Evolutionary conservation across 2,113 vertebrate species (phyloP), one percentile per base, ranked within the genome.

Genomic region (Perognathus longimembris): DNA sequence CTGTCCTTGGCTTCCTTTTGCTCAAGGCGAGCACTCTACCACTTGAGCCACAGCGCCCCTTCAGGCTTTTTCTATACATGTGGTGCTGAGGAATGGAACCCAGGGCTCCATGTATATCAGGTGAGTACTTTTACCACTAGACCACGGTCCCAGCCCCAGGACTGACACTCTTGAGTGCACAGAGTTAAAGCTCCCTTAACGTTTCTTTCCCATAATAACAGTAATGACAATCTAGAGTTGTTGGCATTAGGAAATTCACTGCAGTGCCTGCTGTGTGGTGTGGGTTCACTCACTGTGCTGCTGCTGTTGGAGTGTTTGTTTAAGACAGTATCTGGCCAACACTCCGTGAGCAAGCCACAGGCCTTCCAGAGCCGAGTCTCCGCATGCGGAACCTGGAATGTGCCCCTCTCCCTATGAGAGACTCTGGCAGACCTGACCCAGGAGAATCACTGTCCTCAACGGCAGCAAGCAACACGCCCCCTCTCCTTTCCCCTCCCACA

Each of bases 331-430:
- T 78, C 73, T 64, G 71, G 64, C 9, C 3, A 0, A 14, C 28
- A 10, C 42, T 21, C 30, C 0, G 1, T 1, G 36, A 70, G 15
- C 30, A n/a, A 24, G 38, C 64, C 6, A 0, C 1, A 24, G 24
- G 24, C 30, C 5, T 50, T 59, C 22, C 0, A 28, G 21, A 67
- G 59, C 70, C 9, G 0, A 1, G 8, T 12, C 32, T 59, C 28
- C 8, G 76, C 2, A 5, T 0, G 26, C 6, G 22, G 7, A 5
- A 38, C 4, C 0, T 20, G 40, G 38, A 26, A 7, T 15, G 11
- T 11, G 14, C 50, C 50, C 12, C 45, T 45, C 20, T 26, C 38
- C 57, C 30, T 4, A 77, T 1, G 2, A 7, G 21, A 28, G n/a
- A 42, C 50, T 40, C 57, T 7, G 42, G n/a, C 32, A 54, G 7